Evolutionary conservation across 2,888 invertebrate genomes (phyloP).

Genomic region (Patella pellucida): DNA sequence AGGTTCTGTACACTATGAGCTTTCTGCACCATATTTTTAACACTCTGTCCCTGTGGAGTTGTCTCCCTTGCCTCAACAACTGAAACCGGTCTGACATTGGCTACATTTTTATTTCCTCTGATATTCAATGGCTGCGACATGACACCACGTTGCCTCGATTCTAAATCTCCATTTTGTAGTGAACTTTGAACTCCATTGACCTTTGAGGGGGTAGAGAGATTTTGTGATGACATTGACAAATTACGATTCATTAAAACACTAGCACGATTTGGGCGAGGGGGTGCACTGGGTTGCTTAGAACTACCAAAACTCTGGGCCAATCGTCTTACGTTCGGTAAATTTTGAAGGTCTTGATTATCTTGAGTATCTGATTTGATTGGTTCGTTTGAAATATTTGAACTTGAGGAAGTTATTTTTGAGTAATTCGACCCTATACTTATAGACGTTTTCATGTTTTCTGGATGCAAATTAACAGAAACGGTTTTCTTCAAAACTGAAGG

Average conservation of each 20-base stretch:
- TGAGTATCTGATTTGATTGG: slow-evolving; percentile 2
- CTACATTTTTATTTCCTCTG: neutral
- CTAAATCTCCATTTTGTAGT: neutral
- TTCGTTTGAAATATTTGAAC: neutral
- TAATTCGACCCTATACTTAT: slow-evolving; percentile 19
- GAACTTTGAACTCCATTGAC: slow-evolving; percentile 8
- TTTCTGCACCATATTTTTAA: neutral
- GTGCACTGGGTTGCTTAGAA: neutral
- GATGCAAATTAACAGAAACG: neutral
- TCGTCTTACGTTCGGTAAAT: slow-evolving; percentile 35
- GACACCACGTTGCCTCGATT: neutral
- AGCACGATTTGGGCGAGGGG: neutral
- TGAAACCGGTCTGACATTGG: neutral
- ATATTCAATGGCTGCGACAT: neutral
- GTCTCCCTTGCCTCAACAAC: neutral
- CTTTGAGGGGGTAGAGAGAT: neutral
- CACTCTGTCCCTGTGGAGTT: slow-evolving; percentile 1
- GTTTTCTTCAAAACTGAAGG: neutral
- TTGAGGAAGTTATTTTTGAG: slow-evolving; percentile 7
- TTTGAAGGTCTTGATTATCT: slow-evolving; percentile 19
- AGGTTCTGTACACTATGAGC: slow-evolving; percentile 10
- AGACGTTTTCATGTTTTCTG: neutral
- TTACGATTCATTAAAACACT: neutral
- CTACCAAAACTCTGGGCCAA: slow-evolving; percentile 36
- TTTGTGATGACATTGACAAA: slow-evolving; percentile 2